These are phyloP conservation scores for Cepaea hortensis DNA, from an alignment of 2,888 invertebrate species.

Conservation along the genomic window DNA sequence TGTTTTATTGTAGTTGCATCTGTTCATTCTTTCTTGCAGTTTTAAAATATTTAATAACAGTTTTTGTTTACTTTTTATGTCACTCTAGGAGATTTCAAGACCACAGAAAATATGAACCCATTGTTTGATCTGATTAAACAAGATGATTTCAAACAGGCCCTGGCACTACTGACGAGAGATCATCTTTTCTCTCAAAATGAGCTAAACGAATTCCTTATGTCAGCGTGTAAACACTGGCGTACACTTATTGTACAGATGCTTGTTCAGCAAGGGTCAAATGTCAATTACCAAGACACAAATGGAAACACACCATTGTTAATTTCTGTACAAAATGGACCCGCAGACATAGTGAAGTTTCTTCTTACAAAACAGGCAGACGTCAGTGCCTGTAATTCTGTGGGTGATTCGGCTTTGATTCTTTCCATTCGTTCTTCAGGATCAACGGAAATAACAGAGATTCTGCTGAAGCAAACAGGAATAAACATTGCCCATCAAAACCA, in stretches of 20 bases:
- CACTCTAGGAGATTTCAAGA: too few relatives aligned
- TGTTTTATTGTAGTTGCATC: too few relatives aligned
- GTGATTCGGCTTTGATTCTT: constrained; percentile 6
- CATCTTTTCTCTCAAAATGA: not conserved
- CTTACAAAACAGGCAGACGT: not conserved
- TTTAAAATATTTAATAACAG: too few relatives aligned
- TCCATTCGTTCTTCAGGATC: not conserved
- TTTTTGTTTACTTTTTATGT: too few relatives aligned
- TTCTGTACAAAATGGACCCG: not conserved
- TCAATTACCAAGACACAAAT: not conserved
- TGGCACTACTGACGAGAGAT: not conserved
- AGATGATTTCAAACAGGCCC: not conserved
- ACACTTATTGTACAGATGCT: not conserved
- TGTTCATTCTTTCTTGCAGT: too few relatives aligned
- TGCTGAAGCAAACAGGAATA: not conserved
- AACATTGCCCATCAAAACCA: not conserved
- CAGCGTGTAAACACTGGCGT: not conserved
- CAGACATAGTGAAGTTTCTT: not conserved
- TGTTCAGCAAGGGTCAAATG: not conserved
- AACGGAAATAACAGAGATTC: not conserved
- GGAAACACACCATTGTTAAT: not conserved
- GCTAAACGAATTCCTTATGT: not conserved
- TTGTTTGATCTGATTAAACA: not conserved
- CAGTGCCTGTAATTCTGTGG: not conserved
- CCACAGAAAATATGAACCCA: too few relatives aligned